Evolutionary conservation across 2,888 invertebrate species (phyloP).

Genomic region (Tiliacea citrago): DNA sequence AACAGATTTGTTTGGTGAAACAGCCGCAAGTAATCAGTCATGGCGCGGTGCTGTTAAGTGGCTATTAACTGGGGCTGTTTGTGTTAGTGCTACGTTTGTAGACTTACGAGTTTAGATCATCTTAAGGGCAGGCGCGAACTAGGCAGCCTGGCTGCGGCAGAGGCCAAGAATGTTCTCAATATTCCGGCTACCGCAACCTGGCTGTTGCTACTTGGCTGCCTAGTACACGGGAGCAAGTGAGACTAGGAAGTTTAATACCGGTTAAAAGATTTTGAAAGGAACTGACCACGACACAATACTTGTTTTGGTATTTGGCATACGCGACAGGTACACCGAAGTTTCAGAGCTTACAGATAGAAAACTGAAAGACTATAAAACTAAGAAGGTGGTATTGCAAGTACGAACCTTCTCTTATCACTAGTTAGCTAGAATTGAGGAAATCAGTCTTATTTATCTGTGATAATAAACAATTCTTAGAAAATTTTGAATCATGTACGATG

Average conservation of each 20-base stretch:
- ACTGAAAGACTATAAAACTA: too few species aligned
- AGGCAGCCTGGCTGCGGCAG: too few species aligned
- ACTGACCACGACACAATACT: not conserved
- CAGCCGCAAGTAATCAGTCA: constrained; percentile 30
- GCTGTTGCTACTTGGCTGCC: too few species aligned
- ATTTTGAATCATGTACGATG: not conserved
- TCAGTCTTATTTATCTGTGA: not conserved
- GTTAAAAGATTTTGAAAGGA: not conserved
- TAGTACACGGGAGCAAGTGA: too few species aligned
- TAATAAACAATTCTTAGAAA: not conserved
- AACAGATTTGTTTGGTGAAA: constrained; percentile 51
- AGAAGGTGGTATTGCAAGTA: not conserved
- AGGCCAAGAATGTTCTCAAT: too few species aligned
- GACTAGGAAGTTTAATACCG: not conserved
- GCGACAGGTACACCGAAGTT: not conserved
- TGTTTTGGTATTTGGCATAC: not conserved
- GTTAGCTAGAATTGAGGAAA: not conserved
- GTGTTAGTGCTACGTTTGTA: constrained; percentile 11
- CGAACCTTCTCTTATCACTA: not conserved
- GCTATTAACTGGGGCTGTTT: constrained; percentile 41
- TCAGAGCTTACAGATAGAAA: not conserved
- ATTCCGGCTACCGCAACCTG: too few species aligned
- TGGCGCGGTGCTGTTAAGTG: constrained; percentile 22
- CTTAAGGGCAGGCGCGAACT: not conserved
- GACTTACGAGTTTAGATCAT: constrained; percentile 20